These are phyloP conservation scores for Schizotus pectinicornis DNA, from an alignment of 2,888 invertebrate genomes.

Conservation along the genomic window DNA sequence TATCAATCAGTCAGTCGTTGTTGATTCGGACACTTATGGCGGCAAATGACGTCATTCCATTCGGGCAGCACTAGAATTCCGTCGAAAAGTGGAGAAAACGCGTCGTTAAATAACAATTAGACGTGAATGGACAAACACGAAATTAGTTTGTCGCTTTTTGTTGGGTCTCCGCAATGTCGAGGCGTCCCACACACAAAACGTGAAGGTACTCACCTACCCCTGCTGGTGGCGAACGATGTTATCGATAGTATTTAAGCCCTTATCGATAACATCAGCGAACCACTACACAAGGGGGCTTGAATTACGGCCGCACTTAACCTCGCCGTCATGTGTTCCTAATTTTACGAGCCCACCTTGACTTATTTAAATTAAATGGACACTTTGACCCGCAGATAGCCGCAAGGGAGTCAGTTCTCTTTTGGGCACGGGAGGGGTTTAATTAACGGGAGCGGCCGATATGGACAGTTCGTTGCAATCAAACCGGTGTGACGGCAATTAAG, in stretches of 20 bases:
- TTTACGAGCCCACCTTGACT: slow-evolving; percentile 22
- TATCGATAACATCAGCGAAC: slow-evolving; percentile 23
- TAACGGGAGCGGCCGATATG: neutral
- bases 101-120: slow-evolving; percentile 17
- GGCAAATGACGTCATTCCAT: no score
- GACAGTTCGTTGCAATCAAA: neutral
- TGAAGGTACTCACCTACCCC: neutral
- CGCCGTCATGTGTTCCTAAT: slow-evolving; percentile 24
- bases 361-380: slow-evolving; percentile 29
- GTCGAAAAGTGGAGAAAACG: neutral
- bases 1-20: no score
- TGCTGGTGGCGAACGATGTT: slow-evolving; percentile 7
- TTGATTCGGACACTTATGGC: no score
- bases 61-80: neutral
- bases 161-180: slow-evolving; percentile 8
- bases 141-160: slow-evolving; percentile 19
- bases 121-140: slow-evolving; percentile 14
- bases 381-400: slow-evolving; percentile 20
- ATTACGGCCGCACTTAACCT: slow-evolving; percentile 23
- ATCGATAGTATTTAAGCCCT: slow-evolving; percentile 26
- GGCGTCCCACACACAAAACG: neutral
- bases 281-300: neutral
- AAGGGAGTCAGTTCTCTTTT: slow-evolving; percentile 15
- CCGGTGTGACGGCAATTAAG: neutral
- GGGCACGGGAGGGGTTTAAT: neutral